phyloP scores from a whole-genome alignment of 2,797 vertebrate genomes.

The Saguinus oedipus region DNA sequence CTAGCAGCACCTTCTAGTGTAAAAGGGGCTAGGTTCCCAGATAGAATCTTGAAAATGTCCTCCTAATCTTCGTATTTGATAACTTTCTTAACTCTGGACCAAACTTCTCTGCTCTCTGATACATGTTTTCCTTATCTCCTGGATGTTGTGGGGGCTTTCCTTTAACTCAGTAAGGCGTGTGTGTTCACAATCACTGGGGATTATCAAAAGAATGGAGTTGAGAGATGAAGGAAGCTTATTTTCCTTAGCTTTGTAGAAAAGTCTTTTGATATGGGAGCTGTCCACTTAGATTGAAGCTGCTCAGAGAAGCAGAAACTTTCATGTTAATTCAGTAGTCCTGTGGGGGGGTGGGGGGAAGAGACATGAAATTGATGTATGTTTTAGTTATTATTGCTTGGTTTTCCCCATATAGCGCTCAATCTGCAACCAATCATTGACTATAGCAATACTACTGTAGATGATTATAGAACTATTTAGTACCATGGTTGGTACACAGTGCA shows the following conservation, averaged over 20 bases:
- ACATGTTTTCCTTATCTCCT: neutral
- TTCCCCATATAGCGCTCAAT: neutral
- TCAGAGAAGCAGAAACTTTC: neutral
- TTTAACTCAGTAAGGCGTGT: neutral
- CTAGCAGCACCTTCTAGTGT: neutral
- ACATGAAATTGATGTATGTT: neutral
- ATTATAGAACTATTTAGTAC: neutral
- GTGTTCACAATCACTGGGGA: neutral
- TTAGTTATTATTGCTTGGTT: neutral
- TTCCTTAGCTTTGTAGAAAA: neutral
- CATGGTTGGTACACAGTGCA: neutral
- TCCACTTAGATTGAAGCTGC: neutral
- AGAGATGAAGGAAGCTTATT: neutral
- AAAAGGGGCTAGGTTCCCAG: neutral
- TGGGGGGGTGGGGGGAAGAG: rapidly evolving
- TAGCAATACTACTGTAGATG: neutral
- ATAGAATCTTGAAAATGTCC: neutral
- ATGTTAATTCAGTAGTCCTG: too few relatives aligned
- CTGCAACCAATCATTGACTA: neutral
- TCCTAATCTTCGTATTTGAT: neutral
- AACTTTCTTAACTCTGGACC: neutral
- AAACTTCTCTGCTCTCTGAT: neutral
- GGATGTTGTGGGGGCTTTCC: neutral
- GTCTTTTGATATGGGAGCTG: neutral
- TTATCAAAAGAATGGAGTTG: neutral